phyloP scores from a whole-genome alignment of 2,888 invertebrate genomes.

The Sarcophaga subvicina region DNA sequence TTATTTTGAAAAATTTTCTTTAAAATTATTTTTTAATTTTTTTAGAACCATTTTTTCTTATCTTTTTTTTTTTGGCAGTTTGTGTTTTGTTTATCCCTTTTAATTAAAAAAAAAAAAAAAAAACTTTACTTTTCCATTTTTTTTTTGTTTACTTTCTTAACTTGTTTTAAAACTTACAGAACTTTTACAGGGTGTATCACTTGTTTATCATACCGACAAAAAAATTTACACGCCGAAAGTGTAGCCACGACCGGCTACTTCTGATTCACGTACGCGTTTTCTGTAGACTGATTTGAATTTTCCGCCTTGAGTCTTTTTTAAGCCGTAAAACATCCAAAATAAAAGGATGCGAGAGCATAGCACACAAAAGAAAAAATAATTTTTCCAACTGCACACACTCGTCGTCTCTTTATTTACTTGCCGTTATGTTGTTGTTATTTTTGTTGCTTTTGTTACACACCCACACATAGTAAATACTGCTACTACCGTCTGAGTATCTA shows the following conservation, averaged over 20 bases:
- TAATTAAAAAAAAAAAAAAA: not conserved
- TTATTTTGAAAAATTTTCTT: constrained; percentile 42
- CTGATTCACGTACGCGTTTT: constrained; percentile 82
- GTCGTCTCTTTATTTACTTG: constrained; percentile 56
- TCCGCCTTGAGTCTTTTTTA: constrained; percentile 73
- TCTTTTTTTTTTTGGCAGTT: constrained; percentile 35
- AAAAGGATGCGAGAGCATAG: constrained; percentile 65
- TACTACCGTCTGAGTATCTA: constrained; percentile 45
- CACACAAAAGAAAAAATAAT: constrained; percentile 16
- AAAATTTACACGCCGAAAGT: constrained; percentile 82
- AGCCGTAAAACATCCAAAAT: constrained; percentile 49
- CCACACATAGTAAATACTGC: constrained; percentile 37
- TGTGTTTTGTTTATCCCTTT: constrained; percentile 25
- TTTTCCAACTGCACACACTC: constrained; percentile 70
- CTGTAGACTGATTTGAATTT: constrained; percentile 81
- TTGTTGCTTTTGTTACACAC: constrained; percentile 39
- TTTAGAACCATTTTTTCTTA: not conserved
- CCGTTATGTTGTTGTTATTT: constrained; percentile 33
- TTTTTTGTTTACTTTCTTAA: constrained; percentile 9
- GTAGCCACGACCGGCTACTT: constrained; percentile 82
- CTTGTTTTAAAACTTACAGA: constrained; percentile 79
- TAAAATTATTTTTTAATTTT: constrained; percentile 51
- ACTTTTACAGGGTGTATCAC: constrained; percentile 82
- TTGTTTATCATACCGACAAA: constrained; percentile 82
- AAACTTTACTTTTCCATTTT: constrained; percentile 66